These are phyloP conservation scores for Anguilla obscura DNA, from an alignment of 2,797 vertebrate species.

Conservation along the genomic window DNA sequence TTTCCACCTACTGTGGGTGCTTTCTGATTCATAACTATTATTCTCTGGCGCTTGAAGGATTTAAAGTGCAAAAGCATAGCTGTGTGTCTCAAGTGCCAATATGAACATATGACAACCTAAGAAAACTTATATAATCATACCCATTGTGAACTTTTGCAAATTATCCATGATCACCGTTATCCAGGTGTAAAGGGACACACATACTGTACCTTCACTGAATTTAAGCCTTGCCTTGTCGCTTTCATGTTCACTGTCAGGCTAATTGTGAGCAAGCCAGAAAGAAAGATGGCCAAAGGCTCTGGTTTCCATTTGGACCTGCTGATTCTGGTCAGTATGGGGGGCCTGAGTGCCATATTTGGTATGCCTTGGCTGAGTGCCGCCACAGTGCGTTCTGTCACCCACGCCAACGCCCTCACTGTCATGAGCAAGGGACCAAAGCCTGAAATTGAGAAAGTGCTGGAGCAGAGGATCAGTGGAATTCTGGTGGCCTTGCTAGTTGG, in stretches of 20 bases:
- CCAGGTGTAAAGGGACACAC: neutral
- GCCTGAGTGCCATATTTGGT: constrained; percentile 84
- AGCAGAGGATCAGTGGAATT: constrained; percentile 90
- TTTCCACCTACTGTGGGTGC: too few species aligned
- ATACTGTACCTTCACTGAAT: neutral
- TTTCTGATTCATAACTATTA: too few species aligned
- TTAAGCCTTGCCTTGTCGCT: neutral
- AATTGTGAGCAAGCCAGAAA: constrained; percentile 92
- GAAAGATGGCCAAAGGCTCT: constrained; percentile 92
- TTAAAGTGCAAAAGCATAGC: too few species aligned
- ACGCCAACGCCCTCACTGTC: constrained; percentile 91
- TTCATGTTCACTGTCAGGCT: constrained; percentile 68
- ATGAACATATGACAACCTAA: too few species aligned
- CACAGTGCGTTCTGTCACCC: constrained; percentile 91
- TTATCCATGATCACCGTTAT: neutral
- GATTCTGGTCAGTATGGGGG: constrained; percentile 92
- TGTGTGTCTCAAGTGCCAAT: too few species aligned
- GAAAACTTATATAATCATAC: neutral
- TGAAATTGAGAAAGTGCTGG: constrained; percentile 85
- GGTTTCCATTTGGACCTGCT: constrained; percentile 95
- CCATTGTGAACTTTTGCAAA: neutral
- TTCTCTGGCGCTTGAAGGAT: too few species aligned
- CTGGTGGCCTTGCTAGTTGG: constrained; percentile 89
- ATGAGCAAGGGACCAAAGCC: constrained; percentile 83
- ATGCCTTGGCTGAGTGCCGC: constrained; percentile 96